A percentile compares a stretch with the other conserved stretches of the same genome.
phyloP scores from a whole-genome alignment of 2,113 vertebrate species.

The Buteo buteo region DNA sequence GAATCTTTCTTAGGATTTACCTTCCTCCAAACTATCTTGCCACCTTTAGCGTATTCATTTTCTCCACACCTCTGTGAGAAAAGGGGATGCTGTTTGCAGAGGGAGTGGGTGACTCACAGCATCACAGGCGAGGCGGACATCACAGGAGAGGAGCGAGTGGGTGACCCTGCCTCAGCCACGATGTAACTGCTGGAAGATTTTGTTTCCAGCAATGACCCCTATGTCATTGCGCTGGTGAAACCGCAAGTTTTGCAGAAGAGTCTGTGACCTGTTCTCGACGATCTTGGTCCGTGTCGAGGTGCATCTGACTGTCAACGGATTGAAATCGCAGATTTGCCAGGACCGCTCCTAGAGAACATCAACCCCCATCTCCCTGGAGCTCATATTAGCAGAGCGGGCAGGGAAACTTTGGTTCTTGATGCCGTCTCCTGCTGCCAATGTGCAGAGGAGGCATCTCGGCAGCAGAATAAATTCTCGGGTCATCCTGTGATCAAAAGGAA shows the following conservation, averaged over 20 bases:
- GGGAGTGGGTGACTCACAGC: not conserved
- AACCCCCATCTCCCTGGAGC: not conserved
- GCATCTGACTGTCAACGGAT: no score
- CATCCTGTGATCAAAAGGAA: not conserved
- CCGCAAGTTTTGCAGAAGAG: no score
- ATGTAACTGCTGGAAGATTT: not conserved
- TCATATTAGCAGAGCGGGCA: not conserved
- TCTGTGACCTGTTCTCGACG: not conserved
- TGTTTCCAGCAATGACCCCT: not conserved
- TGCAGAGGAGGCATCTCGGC: not conserved
- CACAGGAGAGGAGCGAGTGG: not conserved
- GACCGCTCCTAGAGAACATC: not conserved
- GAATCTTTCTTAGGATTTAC: not conserved
- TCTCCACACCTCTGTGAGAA: not conserved
- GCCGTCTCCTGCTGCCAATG: fast-evolving
- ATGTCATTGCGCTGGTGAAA: not conserved
- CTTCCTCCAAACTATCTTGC: no score
- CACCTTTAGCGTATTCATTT: not conserved
- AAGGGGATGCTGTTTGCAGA: fast-evolving
- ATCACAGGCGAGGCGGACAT: not conserved
- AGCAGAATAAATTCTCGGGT: not conserved
- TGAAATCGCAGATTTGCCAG: not conserved
- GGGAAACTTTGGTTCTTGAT: not conserved
- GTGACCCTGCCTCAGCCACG: not conserved
- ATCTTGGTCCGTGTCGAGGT: fast-evolving